A percentile compares a stretch with the other conserved stretches of the same genome.
phyloP scores from a whole-genome alignment of 2,888 invertebrate species.

The Drosophila algonquin region DNA sequence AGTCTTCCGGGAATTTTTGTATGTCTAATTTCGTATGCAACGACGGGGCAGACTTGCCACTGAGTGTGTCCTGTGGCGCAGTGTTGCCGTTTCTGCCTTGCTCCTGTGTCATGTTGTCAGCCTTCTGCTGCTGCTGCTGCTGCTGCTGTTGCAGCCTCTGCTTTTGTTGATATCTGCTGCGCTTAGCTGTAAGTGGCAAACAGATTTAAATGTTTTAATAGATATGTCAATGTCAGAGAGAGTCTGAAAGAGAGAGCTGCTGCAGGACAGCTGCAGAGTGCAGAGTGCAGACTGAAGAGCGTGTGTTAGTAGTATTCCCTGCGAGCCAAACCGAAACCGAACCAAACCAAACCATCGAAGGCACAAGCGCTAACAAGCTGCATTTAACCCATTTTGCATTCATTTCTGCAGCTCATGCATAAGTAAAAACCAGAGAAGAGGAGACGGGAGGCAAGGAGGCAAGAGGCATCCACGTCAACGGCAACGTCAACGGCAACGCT shows the following conservation, averaged over 20 bases:
- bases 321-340: not conserved
- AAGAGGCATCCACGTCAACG: too few species aligned
- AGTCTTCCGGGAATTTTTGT: constrained; percentile 73
- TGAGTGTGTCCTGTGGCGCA: constrained; percentile 27
- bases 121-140: constrained; percentile 38
- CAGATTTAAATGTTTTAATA: constrained; percentile 61
- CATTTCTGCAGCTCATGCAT: constrained; percentile 58
- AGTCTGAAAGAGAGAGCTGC: not conserved
- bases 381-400: constrained; percentile 63
- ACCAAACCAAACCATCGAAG: constrained; percentile 30
- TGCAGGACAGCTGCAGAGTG: not conserved
- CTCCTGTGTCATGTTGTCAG: constrained; percentile 66
- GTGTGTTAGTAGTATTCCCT: constrained; percentile 3
- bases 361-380: constrained; percentile 60
- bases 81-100: constrained; percentile 39
- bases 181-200: constrained; percentile 64
- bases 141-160: constrained; percentile 49
- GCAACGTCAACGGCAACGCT: not conserved
- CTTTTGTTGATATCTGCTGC: constrained; percentile 50
- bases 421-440: constrained; percentile 38
- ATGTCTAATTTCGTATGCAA: constrained; percentile 81
- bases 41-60: constrained; percentile 39
- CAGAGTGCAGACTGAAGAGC: not conserved
- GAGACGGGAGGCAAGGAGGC: constrained; percentile 6
- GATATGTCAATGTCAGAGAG: constrained; percentile 30